phyloP scores from a whole-genome alignment of 92 coral and sea anemone genomes.

The Palythoa heliodiscus region DNA sequence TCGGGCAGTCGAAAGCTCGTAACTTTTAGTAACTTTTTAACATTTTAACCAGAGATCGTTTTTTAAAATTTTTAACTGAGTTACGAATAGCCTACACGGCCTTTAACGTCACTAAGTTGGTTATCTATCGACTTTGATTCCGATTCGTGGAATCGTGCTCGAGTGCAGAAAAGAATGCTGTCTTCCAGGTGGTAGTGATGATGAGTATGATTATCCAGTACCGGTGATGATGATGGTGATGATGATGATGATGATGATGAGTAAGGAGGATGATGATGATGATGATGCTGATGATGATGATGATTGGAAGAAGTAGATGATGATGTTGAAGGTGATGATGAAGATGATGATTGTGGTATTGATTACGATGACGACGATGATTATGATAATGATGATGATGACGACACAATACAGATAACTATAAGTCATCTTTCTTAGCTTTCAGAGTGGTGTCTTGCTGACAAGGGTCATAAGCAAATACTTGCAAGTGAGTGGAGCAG shows the following conservation, averaged over 20 bases:
- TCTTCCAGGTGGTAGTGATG: neutral
- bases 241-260: neutral
- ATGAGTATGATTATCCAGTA: too few species aligned
- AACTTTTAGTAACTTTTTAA: too few species aligned
- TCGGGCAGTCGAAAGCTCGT: too few species aligned
- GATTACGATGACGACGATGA: neutral
- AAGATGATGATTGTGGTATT: neutral
- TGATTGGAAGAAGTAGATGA: too few species aligned
- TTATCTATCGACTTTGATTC: too few species aligned
- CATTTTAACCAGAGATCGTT: too few species aligned
- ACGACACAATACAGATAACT: neutral
- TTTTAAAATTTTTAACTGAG: too few species aligned
- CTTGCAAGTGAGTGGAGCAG: conserved; percentile 46
- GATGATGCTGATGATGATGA: too few species aligned
- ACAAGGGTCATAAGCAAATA: conserved; percentile 57
- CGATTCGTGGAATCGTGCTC: neutral
- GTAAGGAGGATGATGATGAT: too few species aligned
- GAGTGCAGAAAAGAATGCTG: neutral
- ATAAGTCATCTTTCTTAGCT: conserved; percentile 33
- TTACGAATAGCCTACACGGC: too few species aligned
- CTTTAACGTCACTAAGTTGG: too few species aligned
- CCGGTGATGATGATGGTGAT: neutral
- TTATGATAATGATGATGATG: neutral
- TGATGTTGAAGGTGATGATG: too few species aligned
- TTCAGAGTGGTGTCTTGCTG: conserved; percentile 75